Percentiles rank a stretch among this genome's conserved stretches.
Conservation (phyloP, 1,140 invertebrate species). For the Aphelenchoides avenae region DNA sequence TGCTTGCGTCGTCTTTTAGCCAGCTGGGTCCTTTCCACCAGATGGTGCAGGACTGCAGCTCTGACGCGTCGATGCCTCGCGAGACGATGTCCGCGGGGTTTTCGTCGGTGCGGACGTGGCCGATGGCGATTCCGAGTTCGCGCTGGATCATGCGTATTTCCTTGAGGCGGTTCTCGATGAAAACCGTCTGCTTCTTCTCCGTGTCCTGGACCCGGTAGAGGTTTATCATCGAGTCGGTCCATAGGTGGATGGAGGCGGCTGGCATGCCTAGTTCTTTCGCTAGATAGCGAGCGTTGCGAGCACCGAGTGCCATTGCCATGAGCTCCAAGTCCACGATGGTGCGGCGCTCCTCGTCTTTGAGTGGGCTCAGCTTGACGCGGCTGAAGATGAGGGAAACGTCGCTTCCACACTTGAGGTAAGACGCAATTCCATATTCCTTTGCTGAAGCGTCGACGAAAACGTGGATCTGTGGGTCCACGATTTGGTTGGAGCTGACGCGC, state of each 20-base stretch:
- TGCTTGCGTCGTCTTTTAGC: neutral
- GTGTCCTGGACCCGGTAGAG: constrained; percentile 1
- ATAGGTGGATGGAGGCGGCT: neutral
- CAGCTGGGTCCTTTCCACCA: constrained; percentile 15
- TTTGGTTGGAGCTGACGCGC: neutral
- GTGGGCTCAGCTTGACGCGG: neutral
- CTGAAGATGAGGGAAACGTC: neutral
- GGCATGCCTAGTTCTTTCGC: neutral
- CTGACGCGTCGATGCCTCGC: neutral
- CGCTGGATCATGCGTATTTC: constrained; percentile 15
- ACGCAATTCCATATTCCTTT: constrained; percentile 9
- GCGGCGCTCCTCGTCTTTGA: neutral
- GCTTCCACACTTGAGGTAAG: constrained; percentile 9
- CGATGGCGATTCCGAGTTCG: constrained; percentile 4
- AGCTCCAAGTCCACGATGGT: neutral
- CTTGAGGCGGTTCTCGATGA: constrained; percentile 9
- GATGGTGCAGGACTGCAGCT: neutral
- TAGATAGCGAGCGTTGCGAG: neutral
- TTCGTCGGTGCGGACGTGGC: constrained; percentile 1
- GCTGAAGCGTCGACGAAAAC: constrained; percentile 17
- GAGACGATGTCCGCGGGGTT: constrained; percentile 8
- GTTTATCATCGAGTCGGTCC: neutral
- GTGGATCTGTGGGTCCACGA: constrained; percentile 1
- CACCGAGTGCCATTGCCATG: neutral
- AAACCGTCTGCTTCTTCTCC: constrained; percentile 1